Evolutionary conservation across 2,888 invertebrate species (phyloP).

Genomic region (Deladenus siricidicola): DNA sequence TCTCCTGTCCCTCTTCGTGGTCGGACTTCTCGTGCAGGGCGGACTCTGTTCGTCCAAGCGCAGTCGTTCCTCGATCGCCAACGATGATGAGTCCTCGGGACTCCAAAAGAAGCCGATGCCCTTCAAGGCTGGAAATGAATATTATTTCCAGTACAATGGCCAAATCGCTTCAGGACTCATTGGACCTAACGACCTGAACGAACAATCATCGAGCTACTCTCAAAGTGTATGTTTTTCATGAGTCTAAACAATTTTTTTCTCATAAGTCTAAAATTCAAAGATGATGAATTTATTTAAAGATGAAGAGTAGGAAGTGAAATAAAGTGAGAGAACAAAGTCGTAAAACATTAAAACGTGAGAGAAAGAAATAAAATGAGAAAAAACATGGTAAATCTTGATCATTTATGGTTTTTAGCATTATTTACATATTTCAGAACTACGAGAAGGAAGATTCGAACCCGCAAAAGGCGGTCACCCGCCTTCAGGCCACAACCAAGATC

Average conservation of each 20-base stretch:
- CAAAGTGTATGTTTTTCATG: too few relatives aligned
- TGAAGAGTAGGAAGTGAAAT: too few relatives aligned
- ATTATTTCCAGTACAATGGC: constrained; percentile 19
- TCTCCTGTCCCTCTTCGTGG: not conserved
- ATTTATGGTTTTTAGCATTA: not conserved
- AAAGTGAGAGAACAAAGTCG: too few relatives aligned
- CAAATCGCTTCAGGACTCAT: constrained; percentile 20
- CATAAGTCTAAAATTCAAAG: too few relatives aligned
- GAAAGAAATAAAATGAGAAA: too few relatives aligned
- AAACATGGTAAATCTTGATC: too few relatives aligned
- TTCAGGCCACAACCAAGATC: constrained; percentile 16
- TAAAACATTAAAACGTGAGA: too few relatives aligned
- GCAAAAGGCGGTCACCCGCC: constrained; percentile 17
- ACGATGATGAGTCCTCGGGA: not conserved
- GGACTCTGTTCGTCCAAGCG: not conserved
- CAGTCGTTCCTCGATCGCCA: not conserved
- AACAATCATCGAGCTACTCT: not conserved
- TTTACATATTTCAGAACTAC: not conserved
- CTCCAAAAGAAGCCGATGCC: not conserved
- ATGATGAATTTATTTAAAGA: too few relatives aligned
- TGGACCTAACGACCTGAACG: not conserved
- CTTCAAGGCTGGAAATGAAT: constrained; percentile 4
- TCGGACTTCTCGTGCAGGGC: not conserved
- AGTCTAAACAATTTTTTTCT: too few relatives aligned
- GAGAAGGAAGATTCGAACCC: not conserved